Percentiles rank a stretch among this genome's conserved stretches.
phyloP scores from a whole-genome alignment of 2,888 invertebrate genomes.

The Erebia aethiops region DNA sequence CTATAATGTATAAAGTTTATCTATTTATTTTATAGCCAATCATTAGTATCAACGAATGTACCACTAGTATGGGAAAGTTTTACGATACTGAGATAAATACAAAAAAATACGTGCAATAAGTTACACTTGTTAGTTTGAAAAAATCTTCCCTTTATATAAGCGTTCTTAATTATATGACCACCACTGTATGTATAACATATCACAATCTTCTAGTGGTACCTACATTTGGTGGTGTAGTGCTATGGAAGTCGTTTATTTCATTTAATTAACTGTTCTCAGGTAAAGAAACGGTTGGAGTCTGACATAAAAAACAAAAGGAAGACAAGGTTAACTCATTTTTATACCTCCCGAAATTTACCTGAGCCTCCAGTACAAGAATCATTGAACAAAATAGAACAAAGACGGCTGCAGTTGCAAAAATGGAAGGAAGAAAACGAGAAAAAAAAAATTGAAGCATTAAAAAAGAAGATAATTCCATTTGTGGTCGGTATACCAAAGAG shows the following conservation, averaged over 20 bases:
- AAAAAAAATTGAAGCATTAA: conserved; percentile 58
- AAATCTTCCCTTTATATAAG: too few relatives aligned
- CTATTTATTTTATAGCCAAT: too few relatives aligned
- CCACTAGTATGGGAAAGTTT: too few relatives aligned
- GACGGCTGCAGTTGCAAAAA: conserved; percentile 65
- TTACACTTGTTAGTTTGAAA: too few relatives aligned
- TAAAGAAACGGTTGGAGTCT: conserved; percentile 58
- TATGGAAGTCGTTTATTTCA: not conserved
- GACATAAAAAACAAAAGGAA: conserved; percentile 59
- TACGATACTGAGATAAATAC: too few relatives aligned
- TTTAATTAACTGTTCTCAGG: conserved; percentile 51
- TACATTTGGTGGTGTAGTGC: too few relatives aligned
- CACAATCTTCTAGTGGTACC: too few relatives aligned
- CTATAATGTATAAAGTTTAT: too few relatives aligned
- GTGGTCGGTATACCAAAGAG: conserved; percentile 58
- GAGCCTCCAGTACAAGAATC: conserved; percentile 49
- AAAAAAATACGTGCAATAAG: too few relatives aligned
- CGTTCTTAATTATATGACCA: too few relatives aligned
- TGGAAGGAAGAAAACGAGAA: conserved; percentile 75
- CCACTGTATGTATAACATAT: too few relatives aligned
- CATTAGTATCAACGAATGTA: too few relatives aligned
- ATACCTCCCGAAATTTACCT: conserved; percentile 59
- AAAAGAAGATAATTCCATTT: conserved; percentile 70
- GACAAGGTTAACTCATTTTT: conserved; percentile 59
- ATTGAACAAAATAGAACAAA: conserved; percentile 52